Evolutionary conservation across 2,888 invertebrate species (phyloP), one percentile per base, ranked within the genome.

Genomic region (Kryphioiulus occultus): DNA sequence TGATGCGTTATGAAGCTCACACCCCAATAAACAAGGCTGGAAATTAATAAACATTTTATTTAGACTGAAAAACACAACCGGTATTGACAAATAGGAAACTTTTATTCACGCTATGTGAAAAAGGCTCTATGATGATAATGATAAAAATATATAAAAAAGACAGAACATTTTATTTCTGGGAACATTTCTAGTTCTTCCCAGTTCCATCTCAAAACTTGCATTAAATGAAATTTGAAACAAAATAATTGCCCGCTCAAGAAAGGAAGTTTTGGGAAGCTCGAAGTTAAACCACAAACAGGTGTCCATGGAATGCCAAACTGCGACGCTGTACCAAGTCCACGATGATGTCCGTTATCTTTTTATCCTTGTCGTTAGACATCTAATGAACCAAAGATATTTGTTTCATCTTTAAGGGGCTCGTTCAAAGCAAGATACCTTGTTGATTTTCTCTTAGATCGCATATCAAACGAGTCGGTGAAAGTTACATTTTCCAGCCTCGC

Each of bases 261-360:
- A 47, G 5, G 47, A 15, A 47, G 15, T 47, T 47, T 35, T 47
- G 5, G 0, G 17, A 59, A 59, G 26, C 9, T 68, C 12, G 22
- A 68, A 68, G 68, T 68, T 68, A 88, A 30, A 88, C 47, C 5
- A 88, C 68, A 84, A 88, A 85, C 42, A 88, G 30, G 35, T 88
- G 88, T 30, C 84, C 84, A 88, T 86, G 86, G 35, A 86, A 85
- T 26, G 85, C 86, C 12, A 44, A 86, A 86, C 32, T 88, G 22
- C 86, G 53, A 22, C 32, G 32, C 22, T 88, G 32, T 15, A 88
- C 53, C 68, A 88, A 86, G 53, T 88, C 85, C 30, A 39, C 30
- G 12, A 88, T 19, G 78, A 88, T 68, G 85, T 35, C 68, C 32
- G 86, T 59, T 26, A 88, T 82, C 42, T 85, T 88, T 47, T 86